phyloP scores from a whole-genome alignment of 2,113 vertebrate genomes.

The Macquaria ambigua region DNA sequence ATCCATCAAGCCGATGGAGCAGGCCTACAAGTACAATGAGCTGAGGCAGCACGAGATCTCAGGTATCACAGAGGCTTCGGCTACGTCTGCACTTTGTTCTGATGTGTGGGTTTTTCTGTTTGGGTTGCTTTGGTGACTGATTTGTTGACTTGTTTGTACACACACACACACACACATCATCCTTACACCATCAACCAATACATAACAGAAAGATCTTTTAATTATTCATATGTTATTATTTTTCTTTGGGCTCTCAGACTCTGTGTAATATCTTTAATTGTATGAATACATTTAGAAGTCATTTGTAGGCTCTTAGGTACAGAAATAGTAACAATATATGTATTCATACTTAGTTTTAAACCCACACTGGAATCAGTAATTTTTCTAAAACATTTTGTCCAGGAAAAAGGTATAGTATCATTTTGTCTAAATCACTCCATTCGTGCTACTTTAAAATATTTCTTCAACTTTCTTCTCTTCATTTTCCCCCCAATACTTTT shows the following conservation, averaged over 20 bases:
- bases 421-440: slow-evolving; percentile 2
- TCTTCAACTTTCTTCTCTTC: slow-evolving; percentile 47
- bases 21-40: slow-evolving; percentile 98
- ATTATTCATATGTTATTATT: background rate
- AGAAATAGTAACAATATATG: background rate
- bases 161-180: slow-evolving; percentile 5
- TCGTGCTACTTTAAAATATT: slow-evolving; percentile 23
- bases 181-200: slow-evolving; percentile 21
- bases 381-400: background rate
- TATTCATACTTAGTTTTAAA: background rate
- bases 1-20: slow-evolving; percentile 96
- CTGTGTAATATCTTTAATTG: background rate
- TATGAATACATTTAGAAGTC: background rate
- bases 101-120: slow-evolving; percentile 50
- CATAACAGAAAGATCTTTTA: background rate
- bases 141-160: slow-evolving; percentile 46
- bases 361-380: background rate
- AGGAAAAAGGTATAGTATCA: background rate
- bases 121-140: slow-evolving; percentile 62
- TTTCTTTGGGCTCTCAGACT: background rate
- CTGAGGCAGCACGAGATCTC: slow-evolving; percentile 98
- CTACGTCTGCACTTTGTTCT: slow-evolving; percentile 21
- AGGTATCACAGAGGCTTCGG: slow-evolving; percentile 82
- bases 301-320: background rate
- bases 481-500: background rate